Evolutionary conservation across 2,113 vertebrate species (phyloP).

Genomic region (Neoarius graeffei): DNA sequence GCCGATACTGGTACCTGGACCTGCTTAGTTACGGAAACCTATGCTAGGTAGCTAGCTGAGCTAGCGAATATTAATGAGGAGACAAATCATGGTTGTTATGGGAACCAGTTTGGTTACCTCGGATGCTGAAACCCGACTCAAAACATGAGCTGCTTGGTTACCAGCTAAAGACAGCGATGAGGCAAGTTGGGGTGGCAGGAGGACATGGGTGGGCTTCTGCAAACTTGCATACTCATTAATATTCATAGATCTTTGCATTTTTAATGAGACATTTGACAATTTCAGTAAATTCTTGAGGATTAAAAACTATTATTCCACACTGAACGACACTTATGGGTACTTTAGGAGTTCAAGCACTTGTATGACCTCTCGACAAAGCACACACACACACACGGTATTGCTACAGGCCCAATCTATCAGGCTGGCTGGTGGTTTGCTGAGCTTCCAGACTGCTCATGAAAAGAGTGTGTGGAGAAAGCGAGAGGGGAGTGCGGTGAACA

Average conservation of each 20-base stretch:
- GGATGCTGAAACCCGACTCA: neutral
- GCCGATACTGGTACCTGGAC: too few relatives aligned
- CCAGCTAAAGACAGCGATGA: neutral
- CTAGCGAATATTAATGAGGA: neutral
- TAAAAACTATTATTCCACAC: neutral
- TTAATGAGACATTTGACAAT: neutral
- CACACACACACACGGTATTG: neutral
- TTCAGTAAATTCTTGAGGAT: too few relatives aligned
- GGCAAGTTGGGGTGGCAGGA: neutral
- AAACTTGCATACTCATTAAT: neutral
- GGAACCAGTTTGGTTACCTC: neutral
- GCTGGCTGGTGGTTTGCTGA: conserved; percentile 46
- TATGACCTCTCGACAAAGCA: neutral
- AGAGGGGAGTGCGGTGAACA: conserved; percentile 23
- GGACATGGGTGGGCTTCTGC: neutral
- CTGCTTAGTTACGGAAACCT: neutral
- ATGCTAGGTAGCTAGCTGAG: neutral
- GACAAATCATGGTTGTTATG: neutral
- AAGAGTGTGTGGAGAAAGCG: conserved; percentile 40
- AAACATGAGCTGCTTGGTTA: neutral
- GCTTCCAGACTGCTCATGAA: conserved; percentile 54
- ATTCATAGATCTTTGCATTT: neutral
- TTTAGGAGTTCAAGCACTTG: neutral
- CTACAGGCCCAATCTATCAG: conserved; percentile 34
- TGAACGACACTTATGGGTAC: neutral